Percentiles rank a stretch among this genome's conserved stretches.
phyloP scores from a whole-genome alignment of 2,797 vertebrate species.

The Clarias pachynema region DNA sequence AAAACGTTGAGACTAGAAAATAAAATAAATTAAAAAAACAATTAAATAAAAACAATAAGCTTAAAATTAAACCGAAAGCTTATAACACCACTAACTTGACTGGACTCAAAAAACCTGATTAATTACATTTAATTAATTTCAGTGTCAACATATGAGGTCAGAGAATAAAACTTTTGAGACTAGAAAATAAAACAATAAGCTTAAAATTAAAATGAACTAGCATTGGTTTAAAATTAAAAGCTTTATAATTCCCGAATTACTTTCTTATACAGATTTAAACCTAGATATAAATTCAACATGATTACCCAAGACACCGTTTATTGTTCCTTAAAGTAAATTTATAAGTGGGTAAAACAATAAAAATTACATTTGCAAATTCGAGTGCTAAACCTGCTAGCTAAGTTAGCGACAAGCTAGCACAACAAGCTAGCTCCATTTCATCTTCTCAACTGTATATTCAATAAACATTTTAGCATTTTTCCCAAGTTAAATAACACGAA shows the following conservation, averaged over 20 bases:
- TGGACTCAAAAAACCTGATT: neutral
- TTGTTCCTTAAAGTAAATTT: too few relatives aligned
- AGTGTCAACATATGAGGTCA: neutral
- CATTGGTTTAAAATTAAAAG: neutral
- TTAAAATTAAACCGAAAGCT: too few relatives aligned
- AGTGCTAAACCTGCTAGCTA: conserved; percentile 36
- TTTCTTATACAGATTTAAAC: neutral
- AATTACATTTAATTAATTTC: neutral
- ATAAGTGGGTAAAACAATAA: neutral
- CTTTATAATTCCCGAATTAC: neutral
- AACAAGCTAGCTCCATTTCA: conserved; percentile 34
- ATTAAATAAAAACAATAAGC: too few relatives aligned
- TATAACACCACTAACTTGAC: too few relatives aligned
- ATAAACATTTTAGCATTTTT: neutral
- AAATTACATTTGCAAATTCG: neutral
- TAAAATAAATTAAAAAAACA: too few relatives aligned
- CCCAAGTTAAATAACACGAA: neutral
- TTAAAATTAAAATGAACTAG: conserved; percentile 14
- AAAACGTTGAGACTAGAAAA: too few relatives aligned
- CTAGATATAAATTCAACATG: neutral
- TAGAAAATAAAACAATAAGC: neutral
- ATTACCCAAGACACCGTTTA: neutral
- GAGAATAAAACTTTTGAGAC: neutral
- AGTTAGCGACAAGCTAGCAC: conserved; percentile 37
- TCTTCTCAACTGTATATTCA: neutral